These are phyloP conservation scores for Silurus meridionalis DNA, from an alignment of 2,113 vertebrate species.

Conservation along the genomic window DNA sequence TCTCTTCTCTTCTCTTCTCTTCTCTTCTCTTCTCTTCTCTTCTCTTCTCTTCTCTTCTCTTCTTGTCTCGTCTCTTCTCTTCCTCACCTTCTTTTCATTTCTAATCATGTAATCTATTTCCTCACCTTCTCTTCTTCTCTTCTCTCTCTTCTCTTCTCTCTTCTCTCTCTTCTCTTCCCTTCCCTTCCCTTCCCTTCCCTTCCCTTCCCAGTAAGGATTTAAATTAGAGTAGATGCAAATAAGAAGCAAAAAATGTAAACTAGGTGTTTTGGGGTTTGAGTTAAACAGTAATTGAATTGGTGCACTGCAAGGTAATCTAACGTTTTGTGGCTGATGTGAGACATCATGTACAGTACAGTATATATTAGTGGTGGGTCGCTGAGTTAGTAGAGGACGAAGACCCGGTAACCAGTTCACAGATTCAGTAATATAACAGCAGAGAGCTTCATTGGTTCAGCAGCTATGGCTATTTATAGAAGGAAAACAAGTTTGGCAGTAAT, in stretches of 20 bases:
- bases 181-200: not conserved
- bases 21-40: not conserved
- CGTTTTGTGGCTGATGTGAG: not conserved
- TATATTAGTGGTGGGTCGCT: not conserved
- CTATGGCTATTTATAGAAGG: not conserved
- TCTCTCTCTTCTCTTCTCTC: not conserved
- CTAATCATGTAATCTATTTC: rapidly evolving
- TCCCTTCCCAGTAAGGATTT: not conserved
- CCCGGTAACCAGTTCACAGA: not conserved
- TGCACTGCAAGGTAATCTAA: not conserved
- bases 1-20: not conserved
- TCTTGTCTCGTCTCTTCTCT: not conserved
- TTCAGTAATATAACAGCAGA: not conserved
- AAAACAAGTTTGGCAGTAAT: not conserved
- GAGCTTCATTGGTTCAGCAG: not conserved
- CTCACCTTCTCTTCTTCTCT: no score
- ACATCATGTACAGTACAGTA: not conserved
- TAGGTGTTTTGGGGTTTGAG: not conserved
- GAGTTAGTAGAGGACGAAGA: not conserved
- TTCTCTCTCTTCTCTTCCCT: no score
- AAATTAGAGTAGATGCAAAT: not conserved
- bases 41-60: not conserved
- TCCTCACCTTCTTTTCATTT: no score
- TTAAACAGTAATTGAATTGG: no score
- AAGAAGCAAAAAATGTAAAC: not conserved